Percentiles rank a stretch among this genome's conserved stretches.
Conservation (phyloP, 2,888 invertebrate species). For the Terebella lapidaria region DNA sequence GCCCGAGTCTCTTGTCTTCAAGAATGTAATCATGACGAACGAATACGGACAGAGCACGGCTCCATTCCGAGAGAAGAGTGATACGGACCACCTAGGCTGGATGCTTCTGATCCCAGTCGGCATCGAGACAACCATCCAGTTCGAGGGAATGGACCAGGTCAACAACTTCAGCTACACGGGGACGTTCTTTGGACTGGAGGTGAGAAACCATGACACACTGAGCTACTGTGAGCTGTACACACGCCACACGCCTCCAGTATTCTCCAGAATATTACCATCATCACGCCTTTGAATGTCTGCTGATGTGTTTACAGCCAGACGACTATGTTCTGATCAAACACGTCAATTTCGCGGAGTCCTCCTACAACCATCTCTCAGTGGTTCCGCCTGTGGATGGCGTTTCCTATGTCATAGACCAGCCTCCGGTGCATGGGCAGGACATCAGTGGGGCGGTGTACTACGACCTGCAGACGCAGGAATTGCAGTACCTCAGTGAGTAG, state of each 20-base stretch:
- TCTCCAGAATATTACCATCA: no score
- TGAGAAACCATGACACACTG: not conserved
- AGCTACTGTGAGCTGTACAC: no score
- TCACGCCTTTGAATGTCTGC: not conserved
- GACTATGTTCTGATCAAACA: not conserved
- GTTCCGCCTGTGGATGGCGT: no score
- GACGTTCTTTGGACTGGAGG: slow-evolving; percentile 4
- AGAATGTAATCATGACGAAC: not conserved
- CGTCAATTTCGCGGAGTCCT: no score
- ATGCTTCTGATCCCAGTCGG: slow-evolving; percentile 4
- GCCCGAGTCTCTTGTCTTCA: not conserved
- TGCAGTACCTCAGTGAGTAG: no score
- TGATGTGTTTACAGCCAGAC: not conserved
- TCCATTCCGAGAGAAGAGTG: not conserved
- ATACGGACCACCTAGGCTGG: slow-evolving; percentile 1
- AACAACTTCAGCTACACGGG: slow-evolving; percentile 8
- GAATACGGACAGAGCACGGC: not conserved
- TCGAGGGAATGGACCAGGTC: slow-evolving; percentile 2
- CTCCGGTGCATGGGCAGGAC: no score
- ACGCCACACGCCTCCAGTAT: no score
- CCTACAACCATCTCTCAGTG: no score
- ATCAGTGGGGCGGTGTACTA: no score
- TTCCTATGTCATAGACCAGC: no score
- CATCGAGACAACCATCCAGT: not conserved
- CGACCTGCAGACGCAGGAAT: no score